These are phyloP conservation scores for Myotis myotis DNA, from an alignment of 2,797 vertebrate genomes.

Conservation along the genomic window DNA sequence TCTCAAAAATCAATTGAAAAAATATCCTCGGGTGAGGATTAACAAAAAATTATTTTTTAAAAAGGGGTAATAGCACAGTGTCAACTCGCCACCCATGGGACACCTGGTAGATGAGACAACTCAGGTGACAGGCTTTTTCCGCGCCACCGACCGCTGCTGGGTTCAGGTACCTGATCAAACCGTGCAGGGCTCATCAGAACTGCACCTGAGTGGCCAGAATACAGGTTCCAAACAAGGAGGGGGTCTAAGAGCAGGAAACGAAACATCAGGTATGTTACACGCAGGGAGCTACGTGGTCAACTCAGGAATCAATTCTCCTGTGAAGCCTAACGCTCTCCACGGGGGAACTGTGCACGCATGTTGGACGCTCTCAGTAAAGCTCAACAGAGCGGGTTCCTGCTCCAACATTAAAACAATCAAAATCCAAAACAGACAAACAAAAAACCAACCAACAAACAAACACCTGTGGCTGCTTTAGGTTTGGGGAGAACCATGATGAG, in stretches of 20 bases:
- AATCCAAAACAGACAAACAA: background rate
- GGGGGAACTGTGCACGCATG: background rate
- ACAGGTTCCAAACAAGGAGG: no score
- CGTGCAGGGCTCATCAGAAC: rapidly evolving
- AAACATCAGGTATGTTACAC: no score
- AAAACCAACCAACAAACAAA: background rate
- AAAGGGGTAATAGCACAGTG: background rate
- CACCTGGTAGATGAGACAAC: no score
- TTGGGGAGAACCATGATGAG: background rate
- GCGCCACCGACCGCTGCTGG: background rate
- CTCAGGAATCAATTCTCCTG: background rate
- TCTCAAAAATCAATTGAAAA: no score
- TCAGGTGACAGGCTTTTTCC: background rate
- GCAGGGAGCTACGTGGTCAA: rapidly evolving
- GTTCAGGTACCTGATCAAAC: background rate
- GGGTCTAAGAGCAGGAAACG: background rate
- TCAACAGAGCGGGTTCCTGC: background rate
- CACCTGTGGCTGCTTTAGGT: background rate
- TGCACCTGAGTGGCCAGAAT: background rate
- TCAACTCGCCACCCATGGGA: background rate
- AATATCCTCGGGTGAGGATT: no score
- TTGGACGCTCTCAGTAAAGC: background rate
- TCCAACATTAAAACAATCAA: background rate
- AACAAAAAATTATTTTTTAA: background rate
- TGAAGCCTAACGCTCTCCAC: background rate